Conservation (phyloP, 2,888 invertebrate genomes). For the Chelonus formosanus region DNA sequence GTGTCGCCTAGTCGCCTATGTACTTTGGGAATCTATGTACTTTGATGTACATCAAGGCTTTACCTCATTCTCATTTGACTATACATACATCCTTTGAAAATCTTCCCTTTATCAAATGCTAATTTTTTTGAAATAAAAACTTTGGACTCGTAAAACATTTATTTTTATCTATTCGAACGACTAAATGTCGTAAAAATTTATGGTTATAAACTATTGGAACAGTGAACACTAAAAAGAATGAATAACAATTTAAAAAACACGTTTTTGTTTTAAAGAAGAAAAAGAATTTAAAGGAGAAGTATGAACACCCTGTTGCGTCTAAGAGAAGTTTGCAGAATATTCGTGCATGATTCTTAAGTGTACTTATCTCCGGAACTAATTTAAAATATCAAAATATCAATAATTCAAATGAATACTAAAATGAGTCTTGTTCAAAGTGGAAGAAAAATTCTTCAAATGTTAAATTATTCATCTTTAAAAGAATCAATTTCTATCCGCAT, state of each 20-base stretch:
- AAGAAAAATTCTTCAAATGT: neutral
- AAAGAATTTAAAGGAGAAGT: neutral
- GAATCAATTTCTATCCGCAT: too few species aligned
- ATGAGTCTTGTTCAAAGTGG: neutral
- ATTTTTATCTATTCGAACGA: too few species aligned
- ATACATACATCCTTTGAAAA: neutral
- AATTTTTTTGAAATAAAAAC: neutral
- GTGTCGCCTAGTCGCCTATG: slow-evolving; percentile 12
- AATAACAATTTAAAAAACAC: too few species aligned
- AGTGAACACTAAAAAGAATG: too few species aligned
- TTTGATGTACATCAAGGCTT: slow-evolving; percentile 13
- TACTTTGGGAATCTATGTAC: slow-evolving; percentile 4
- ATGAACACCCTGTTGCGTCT: slow-evolving; percentile 32
- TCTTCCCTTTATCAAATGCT: neutral
- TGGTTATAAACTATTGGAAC: too few species aligned
- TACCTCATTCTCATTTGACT: slow-evolving; percentile 1
- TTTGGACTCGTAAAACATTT: too few species aligned
- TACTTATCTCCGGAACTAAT: neutral
- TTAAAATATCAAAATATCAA: neutral
- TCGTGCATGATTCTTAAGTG: slow-evolving; percentile 8
- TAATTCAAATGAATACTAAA: neutral
- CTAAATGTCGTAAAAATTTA: too few species aligned
- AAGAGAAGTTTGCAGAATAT: slow-evolving; percentile 7
- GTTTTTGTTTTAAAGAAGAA: too few species aligned
- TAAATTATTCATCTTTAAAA: too few species aligned